Percentiles rank a stretch among this genome's conserved stretches.
phyloP scores from a whole-genome alignment of 2,797 vertebrate genomes.

The Lemur catta region DNA sequence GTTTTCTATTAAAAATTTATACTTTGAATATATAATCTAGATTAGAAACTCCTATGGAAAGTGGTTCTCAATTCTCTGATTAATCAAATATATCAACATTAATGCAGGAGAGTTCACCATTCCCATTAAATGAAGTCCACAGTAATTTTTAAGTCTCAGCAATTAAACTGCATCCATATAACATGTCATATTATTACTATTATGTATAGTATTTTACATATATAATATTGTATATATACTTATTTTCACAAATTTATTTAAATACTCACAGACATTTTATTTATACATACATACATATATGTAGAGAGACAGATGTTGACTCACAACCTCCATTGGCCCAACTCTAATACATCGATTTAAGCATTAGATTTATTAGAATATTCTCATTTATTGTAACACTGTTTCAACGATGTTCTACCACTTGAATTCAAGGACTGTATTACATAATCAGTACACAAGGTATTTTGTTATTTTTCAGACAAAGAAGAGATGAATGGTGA shows the following conservation, averaged over 20 bases:
- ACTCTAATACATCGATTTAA: not conserved
- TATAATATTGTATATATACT: not conserved
- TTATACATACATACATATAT: not conserved
- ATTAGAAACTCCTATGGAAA: not conserved
- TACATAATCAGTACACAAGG: not conserved
- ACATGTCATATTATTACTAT: not conserved
- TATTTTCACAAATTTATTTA: not conserved
- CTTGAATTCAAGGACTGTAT: not conserved
- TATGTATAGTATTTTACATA: not conserved
- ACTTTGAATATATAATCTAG: not conserved
- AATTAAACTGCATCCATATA: not conserved
- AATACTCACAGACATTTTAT: not conserved
- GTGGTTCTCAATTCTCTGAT: not conserved
- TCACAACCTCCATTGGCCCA: not conserved
- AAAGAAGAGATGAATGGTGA: not conserved
- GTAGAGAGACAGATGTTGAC: not conserved
- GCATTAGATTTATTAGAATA: constrained; percentile 22
- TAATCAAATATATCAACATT: constrained; percentile 34
- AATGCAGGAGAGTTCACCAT: not conserved
- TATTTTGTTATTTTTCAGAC: constrained; percentile 19
- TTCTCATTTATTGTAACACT: not conserved
- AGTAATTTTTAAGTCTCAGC: constrained; percentile 17
- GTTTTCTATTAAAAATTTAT: not conserved
- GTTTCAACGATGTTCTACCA: not conserved
- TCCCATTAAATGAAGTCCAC: not conserved